phyloP scores from a whole-genome alignment of 2,888 invertebrate species.

The Cataglyphis altisquamis region DNA sequence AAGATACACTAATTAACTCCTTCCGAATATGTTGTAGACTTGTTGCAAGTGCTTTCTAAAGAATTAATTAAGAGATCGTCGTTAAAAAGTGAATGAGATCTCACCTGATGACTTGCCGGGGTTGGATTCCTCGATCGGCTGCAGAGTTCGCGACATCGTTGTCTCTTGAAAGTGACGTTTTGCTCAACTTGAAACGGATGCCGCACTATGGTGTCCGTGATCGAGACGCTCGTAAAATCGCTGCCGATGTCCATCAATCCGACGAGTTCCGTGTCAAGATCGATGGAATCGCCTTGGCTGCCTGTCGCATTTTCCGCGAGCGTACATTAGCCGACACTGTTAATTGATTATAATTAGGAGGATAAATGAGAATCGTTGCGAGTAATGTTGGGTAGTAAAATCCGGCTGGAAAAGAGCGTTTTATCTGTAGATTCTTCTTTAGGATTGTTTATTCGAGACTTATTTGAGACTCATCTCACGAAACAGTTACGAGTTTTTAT shows the following conservation, averaged over 20 bases:
- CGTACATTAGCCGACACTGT: slow-evolving; percentile 4
- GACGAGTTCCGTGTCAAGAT: slow-evolving; percentile 28
- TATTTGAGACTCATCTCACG: background rate
- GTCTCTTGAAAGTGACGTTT: slow-evolving; percentile 11
- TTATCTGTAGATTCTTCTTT: background rate
- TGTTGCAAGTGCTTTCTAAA: background rate
- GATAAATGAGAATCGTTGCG: background rate
- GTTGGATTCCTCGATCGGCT: slow-evolving; percentile 83
- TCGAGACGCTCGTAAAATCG: slow-evolving; percentile 40
- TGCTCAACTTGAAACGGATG: slow-evolving; percentile 26
- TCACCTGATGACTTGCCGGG: slow-evolving; percentile 79
- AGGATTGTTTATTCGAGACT: background rate
- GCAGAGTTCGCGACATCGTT: slow-evolving; percentile 81
- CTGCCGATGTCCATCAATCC: slow-evolving; percentile 31
- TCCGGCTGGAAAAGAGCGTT: background rate
- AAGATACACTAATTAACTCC: background rate
- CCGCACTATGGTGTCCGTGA: slow-evolving; percentile 4
- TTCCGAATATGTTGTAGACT: background rate
- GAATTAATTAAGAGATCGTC: slow-evolving; percentile 23
- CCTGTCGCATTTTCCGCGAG: slow-evolving; percentile 27
- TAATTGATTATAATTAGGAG: background rate
- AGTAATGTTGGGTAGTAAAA: background rate
- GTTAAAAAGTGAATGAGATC: slow-evolving; percentile 45
- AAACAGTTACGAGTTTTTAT: background rate
- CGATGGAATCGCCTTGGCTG: slow-evolving; percentile 15